Evolutionary conservation across 2,113 vertebrate species (phyloP), one percentile per base, ranked within the genome.

Genomic region (Ictalurus furcatus): DNA sequence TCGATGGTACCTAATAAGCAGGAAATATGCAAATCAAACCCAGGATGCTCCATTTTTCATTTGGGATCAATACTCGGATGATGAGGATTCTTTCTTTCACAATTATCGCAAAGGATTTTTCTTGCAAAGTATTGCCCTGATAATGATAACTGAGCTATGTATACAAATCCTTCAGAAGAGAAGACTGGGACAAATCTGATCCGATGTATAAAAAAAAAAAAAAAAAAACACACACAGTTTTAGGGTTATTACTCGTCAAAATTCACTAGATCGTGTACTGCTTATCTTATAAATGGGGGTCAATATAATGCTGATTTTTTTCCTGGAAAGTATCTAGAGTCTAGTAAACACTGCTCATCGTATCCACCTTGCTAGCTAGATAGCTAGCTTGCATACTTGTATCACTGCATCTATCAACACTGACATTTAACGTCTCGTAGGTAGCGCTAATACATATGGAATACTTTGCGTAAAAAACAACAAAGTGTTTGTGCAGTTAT

Each of bases 1-100:
- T 91, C 89, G 48, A 91, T 91, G 84, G n/a, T 11, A 73, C 61
- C 71, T 84, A 90, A 86, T 88, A 88, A 89, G 85, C 86, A 88
- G 86, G 74, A 84, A 88, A 88, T 86, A 80, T 86, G 87, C 30
- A 86, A 81, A 89, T 86, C 25, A 58, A 40, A 7, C 4, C 11
- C 58, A 30, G 61, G 34, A n/a, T 44, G 73, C 71, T 2, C 56
- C 14, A 9, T 78, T 12, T 44, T n/a, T 61, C 54, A 63, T 78
- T 78, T 73, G 14, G 0, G 44, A 85, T 85, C 63, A 23, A 71
- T 63, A 16, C 81, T 63, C 58, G 0, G 21, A 5, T 61, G 30
- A 61, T 37, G 80, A 82, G 13, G 48, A 54, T 25, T 28, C 81
- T 44, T 44, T 44, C 34, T 63, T 61, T 61, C 44, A 44, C 58